Base-by-base conservation (phyloP, 2,797 vertebrate genomes). In the Pseudopleuronectes americanus region DNA sequence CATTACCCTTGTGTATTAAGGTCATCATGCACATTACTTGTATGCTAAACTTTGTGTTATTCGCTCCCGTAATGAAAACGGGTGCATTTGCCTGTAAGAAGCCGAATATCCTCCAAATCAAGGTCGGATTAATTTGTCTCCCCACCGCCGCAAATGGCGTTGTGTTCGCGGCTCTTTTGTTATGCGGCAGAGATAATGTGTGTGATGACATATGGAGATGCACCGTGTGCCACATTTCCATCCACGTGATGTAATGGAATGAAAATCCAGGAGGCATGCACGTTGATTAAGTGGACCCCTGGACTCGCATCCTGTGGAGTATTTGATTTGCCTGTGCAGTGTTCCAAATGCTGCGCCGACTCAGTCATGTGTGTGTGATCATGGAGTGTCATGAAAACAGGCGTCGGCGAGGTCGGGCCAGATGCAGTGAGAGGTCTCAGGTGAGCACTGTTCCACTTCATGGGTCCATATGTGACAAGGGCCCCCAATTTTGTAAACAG, bases 381-480 rank as follows among this genome's bases (percentile, higher is more conserved):
- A 8, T 57, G 10, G 48, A 64, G 54, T 68, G 19, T 80, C 31
- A 64, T 57, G 45, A 67, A 60, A 68, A 59, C 61, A 49, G 56
- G 43, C 64, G 19, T 14, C 3, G 19, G 31, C 28, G 81, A 73
- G 78, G 57, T 62, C 57, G 73, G 66, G 74, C 89, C 89, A 81
- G 88, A 87, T 89, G 89, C 70, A 79, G 64, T 26, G 54, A 51
- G 31, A 45, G 78, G 78, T 91, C 89, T 90, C 85, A 81, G 81
- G 79, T 87, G 88, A 87, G 73, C 71, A 4, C 58, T 77, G 84
- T 84, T 85, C 87, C 68, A 78, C 69, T 86, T 84, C 65, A 60
- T 3, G 2, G 61, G 48, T 80, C 84, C 81, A 83, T 84, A 79
- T 79, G 86, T 70, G 79, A 49, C 79, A 59, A 48, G 51, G 24